A percentile compares a stretch with the other conserved stretches of the same genome.
These are phyloP conservation scores for human DNA, from an alignment of 2,113 vertebrate species.

Conservation along the genomic window GRCh38 chr5:1520001-1520500, in stretches of 20 bases:
- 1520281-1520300: not conserved
- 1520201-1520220: not conserved
- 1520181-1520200: not conserved
- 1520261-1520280: not conserved
- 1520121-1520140: not conserved
- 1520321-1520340: not conserved
- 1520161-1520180: accelerated
- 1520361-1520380: not conserved
- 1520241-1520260: not conserved
- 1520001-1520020: no score
- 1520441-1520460: not conserved
- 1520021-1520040: not conserved
- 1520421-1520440: not conserved
- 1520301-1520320: not conserved
- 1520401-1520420: not conserved
- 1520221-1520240: not conserved
- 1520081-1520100: not conserved
- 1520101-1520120: no score
- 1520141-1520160: not conserved
- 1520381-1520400: not conserved
- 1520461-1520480: not conserved
- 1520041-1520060: not conserved
- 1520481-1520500: not conserved
- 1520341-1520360: not conserved
- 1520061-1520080: not conserved